phyloP scores from a whole-genome alignment of 2,888 invertebrate genomes.

The Ennomos erosarius region DNA sequence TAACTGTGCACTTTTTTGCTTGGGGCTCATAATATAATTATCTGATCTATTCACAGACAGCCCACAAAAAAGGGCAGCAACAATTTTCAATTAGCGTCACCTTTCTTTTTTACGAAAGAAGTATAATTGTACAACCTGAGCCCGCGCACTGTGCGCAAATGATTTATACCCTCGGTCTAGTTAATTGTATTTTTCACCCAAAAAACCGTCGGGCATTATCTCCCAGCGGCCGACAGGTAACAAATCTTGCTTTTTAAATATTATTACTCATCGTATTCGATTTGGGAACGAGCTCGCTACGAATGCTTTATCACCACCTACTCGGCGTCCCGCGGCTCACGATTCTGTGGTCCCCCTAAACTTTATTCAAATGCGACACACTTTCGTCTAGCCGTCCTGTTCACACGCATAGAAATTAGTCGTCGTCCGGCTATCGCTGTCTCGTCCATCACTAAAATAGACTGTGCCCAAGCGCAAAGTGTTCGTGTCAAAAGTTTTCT shows the following conservation, averaged over 20 bases:
- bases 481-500: constrained; percentile 85
- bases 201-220: constrained; percentile 79
- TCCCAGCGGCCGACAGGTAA: constrained; percentile 81
- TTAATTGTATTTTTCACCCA: constrained; percentile 83
- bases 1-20: constrained; percentile 32
- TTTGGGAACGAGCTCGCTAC: constrained; percentile 81
- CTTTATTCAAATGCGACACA: constrained; percentile 83
- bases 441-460: constrained; percentile 82
- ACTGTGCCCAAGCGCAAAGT: constrained; percentile 85
- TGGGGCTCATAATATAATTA: constrained; percentile 64
- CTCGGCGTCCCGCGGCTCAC: constrained; percentile 82
- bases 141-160: constrained; percentile 67
- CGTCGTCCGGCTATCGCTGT: constrained; percentile 64
- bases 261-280: constrained; percentile 85
- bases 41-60: constrained; percentile 53
- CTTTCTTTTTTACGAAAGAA: constrained; percentile 64
- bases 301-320: constrained; percentile 86
- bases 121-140: constrained; percentile 80
- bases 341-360: constrained; percentile 81
- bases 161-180: constrained; percentile 76
- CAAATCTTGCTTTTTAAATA: constrained; percentile 85
- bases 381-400: constrained; percentile 74
- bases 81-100: constrained; percentile 67
- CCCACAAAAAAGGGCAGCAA: constrained; percentile 52
- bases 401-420: constrained; percentile 65